A percentile compares a stretch with the other conserved stretches of the same genome.
These are phyloP conservation scores for Lasioglossum zephyrum DNA, from an alignment of 2,888 invertebrate genomes.

Conservation along the genomic window DNA sequence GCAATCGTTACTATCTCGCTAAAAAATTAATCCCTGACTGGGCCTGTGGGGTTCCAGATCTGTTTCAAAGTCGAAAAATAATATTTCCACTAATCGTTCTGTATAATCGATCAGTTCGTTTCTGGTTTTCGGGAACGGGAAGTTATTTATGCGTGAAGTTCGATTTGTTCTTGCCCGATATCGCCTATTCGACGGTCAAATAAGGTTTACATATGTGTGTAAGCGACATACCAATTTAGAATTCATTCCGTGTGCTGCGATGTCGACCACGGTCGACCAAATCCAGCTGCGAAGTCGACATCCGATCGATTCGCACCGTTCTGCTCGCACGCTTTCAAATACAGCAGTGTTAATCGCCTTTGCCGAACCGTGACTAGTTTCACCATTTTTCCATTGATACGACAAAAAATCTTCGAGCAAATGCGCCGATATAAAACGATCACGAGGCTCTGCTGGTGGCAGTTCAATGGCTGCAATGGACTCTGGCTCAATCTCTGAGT, in stretches of 20 bases:
- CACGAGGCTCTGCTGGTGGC: conserved; percentile 17
- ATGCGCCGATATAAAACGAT: not conserved
- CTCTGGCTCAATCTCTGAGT: not conserved
- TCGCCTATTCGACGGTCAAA: not conserved
- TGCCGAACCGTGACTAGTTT: conserved; percentile 34
- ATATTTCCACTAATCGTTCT: too few species aligned
- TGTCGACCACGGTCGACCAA: conserved; percentile 48
- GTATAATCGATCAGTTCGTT: too few species aligned
- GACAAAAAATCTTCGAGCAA: conserved; percentile 36
- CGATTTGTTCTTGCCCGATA: conserved; percentile 23
- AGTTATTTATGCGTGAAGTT: not conserved
- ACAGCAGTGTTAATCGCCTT: conserved; percentile 52
- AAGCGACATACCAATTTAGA: conserved; percentile 36
- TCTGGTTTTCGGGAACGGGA: not conserved
- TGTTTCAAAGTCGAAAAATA: too few species aligned
- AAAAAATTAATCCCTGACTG: not conserved
- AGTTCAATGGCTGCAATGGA: not conserved
- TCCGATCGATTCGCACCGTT: conserved; percentile 47
- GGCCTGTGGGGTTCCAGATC: not conserved
- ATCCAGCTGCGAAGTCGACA: conserved; percentile 50
- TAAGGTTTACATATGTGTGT: conserved; percentile 31
- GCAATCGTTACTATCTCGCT: not conserved
- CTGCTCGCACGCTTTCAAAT: conserved; percentile 42
- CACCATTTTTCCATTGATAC: conserved; percentile 24
- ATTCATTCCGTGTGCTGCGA: conserved; percentile 43